A percentile compares a stretch with the other conserved stretches of the same genome.
Conservation (phyloP, 2,797 vertebrate species). For the Alectoris magna region DNA sequence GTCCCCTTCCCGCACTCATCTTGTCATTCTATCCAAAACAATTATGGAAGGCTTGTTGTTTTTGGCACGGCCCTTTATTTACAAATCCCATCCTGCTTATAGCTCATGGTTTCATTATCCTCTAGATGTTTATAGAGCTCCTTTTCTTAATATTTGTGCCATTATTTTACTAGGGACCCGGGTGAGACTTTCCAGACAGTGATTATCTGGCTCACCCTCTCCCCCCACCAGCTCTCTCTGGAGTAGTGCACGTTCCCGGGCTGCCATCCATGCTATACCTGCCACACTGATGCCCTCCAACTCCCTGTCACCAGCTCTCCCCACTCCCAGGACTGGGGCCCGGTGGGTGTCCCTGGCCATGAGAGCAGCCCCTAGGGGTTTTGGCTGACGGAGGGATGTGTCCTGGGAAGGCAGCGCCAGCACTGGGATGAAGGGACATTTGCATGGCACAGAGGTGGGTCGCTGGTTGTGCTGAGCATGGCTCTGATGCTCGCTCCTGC, state of each 20-base stretch:
- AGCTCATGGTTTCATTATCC: constrained; percentile 77
- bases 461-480: background rate
- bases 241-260: constrained; percentile 13
- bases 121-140: constrained; percentile 76
- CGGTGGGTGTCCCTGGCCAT: fast-evolving
- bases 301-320: background rate
- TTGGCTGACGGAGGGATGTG: background rate
- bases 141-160: constrained; percentile 75
- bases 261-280: background rate
- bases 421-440: constrained; percentile 15
- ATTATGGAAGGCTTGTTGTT: constrained; percentile 73
- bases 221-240: constrained; percentile 29
- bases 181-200: constrained; percentile 67
- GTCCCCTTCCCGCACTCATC: constrained; percentile 67
- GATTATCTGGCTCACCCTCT: constrained; percentile 66
- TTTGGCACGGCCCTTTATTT: constrained; percentile 75
- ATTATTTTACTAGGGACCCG: constrained; percentile 73
- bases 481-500: constrained; percentile 61
- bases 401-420: constrained; percentile 24
- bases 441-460: constrained; percentile 45
- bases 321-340: background rate
- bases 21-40: constrained; percentile 78
- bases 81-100: constrained; percentile 79
- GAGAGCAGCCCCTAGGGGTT: background rate
- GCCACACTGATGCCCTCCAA: background rate